Evolutionary conservation across 2,888 invertebrate species (phyloP), one percentile per base, ranked within the genome.

Genomic region (Darwinula stevensoni): DNA sequence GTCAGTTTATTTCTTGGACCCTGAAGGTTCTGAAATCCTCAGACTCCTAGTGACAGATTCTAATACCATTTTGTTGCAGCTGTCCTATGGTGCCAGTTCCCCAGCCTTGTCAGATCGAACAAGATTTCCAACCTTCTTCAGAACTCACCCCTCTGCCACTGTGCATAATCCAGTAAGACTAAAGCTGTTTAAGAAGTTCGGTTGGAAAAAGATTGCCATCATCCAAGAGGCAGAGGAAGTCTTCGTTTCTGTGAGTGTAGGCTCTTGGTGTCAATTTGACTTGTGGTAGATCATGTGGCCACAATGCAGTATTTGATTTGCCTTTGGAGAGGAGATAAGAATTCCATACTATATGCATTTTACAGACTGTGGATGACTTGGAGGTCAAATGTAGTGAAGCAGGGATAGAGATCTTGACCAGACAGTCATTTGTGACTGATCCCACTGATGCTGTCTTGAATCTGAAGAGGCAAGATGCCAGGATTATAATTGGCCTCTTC

Each of bases 181-280:
- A 41, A 82, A 78, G 49, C 62, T 97, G 34, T 80, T 97, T 66
- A 71, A 91, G 54, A 82, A 80, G 51, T 97, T 86, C 50, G 76
- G 76, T 27, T 99, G 97, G 97, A 82, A 76, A 12, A 64, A 82
- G 36, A 82, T 97, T 38, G 91, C 94, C 35, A 94, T 97, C 44
- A 56, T 97, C 39, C 91, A 94, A 49, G 88, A 97, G 51, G 88
- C 91, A 4, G 91, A 97, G 52, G 97, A 99, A 61, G 86, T 94
- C 31, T 86, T 84, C 53, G 74, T 76, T 52, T 74, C 78, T 53
- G 78, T 80, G 50, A n/a, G n/a, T n/a, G n/a, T n/a, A n/a, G n/a
- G n/a, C n/a, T n/a, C n/a, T n/a, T n/a, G n/a, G n/a, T 61, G 22
- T 22, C n/a, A n/a, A 22, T 9, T 6, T 28, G 28, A 28, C 5